These are phyloP conservation scores for Stegodyphus mimosarum DNA, from an alignment of 1,140 invertebrate species.

Conservation along the genomic window DNA sequence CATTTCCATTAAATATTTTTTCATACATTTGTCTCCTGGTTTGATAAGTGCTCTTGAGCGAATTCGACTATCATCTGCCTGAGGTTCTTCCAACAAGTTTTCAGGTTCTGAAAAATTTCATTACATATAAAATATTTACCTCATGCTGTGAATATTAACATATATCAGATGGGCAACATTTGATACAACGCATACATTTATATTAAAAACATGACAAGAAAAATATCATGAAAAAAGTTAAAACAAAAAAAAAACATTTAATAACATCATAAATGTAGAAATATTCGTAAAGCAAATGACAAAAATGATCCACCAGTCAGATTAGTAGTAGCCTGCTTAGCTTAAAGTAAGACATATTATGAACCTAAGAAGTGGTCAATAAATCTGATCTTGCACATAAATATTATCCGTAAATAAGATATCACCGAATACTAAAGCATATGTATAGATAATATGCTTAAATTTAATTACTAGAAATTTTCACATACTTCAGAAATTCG, in stretches of 20 bases:
- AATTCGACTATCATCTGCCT: background rate
- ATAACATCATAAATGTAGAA: background rate
- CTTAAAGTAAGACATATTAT: too few relatives aligned
- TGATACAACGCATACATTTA: background rate
- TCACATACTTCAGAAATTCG: too few relatives aligned
- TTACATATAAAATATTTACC: background rate
- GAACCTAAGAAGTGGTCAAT: too few relatives aligned
- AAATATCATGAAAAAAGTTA: background rate
- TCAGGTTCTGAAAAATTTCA: background rate
- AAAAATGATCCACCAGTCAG: background rate
- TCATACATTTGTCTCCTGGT: constrained; percentile 1
- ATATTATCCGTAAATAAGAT: too few relatives aligned
- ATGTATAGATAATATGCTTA: too few relatives aligned
- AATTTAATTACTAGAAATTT: too few relatives aligned
- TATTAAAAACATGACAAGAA: background rate
- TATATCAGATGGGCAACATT: background rate
- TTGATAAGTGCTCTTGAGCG: background rate
- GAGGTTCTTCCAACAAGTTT: background rate
- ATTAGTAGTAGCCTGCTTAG: too few relatives aligned
- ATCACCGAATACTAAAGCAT: too few relatives aligned
- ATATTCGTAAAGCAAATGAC: background rate
- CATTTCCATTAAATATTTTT: too few relatives aligned
- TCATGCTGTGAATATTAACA: background rate
- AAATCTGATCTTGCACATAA: too few relatives aligned
- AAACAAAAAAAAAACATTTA: background rate